Base-by-base conservation (phyloP, 2,797 vertebrate species). In the Sparidentex hasta region DNA sequence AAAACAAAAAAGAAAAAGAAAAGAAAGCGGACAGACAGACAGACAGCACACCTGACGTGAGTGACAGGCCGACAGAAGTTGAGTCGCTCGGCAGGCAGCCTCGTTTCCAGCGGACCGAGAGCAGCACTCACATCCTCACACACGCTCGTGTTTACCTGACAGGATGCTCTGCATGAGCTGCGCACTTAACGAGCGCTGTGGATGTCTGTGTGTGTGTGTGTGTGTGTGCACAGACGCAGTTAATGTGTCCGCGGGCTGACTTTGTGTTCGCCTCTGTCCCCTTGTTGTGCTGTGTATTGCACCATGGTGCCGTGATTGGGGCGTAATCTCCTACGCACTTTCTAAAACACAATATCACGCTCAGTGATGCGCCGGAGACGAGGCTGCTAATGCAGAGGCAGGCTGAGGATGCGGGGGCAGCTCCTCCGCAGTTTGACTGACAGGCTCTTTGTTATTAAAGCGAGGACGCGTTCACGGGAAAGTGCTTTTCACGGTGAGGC, bases 261-360 rank as follows among this genome's bases (percentile, higher is more conserved):
- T 85, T 65, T 68, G 64, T 51, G 71, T 55, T 43, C 48, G 50
- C 63, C 57, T 18, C 38, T 79, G 76, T 66, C 43, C 20, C 54
- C 14, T 23, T 43, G 76, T 80, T 80, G 64, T 73, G 67, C 76
- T 80, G 71, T 73, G 81, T 85, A 78, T 72, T 82, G 83, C 76
- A 65, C 55, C 88, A 27, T 18, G 88, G 64, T 87, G 90, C 87
- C 86, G 48, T 68, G 87, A 76, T 54, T 83, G 84, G 92, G 91
- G 92, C 92, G 92, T 78, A 83, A 93, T 91, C 88, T 90, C 83
- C 52, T 87, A 89, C 92, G 91, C 92, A 93, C 92, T 90, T 92
- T 87, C 73, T 86, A 83, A 90, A 91, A 86, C 68, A 87, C 56
- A 70, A 75, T 50, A 57, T 69, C 58, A 67, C 57, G 76, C 78